phyloP scores from a whole-genome alignment of 1,140 invertebrate genomes.

The Hyphantria cunea region DNA sequence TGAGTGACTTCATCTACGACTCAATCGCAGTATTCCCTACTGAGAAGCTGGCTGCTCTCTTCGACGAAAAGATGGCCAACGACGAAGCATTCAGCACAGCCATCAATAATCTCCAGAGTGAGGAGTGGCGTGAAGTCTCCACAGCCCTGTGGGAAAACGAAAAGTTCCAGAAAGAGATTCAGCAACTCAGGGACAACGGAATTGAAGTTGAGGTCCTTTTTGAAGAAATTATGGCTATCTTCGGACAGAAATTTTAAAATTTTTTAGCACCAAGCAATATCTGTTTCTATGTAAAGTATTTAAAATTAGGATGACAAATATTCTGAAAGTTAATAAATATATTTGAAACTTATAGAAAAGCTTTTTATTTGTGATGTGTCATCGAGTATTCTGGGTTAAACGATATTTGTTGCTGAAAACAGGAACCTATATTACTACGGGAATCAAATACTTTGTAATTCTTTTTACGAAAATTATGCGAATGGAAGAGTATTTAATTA shows the following conservation, averaged over 20 bases:
- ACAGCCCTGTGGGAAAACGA: constrained; percentile 55
- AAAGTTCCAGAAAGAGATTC: constrained; percentile 55
- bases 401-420: no score
- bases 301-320: no score
- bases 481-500: no score
- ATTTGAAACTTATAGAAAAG: no score
- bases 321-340: no score
- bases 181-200: constrained; percentile 52
- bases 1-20: constrained; percentile 56
- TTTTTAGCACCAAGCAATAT: not conserved
- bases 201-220: constrained; percentile 52
- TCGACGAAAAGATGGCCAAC: constrained; percentile 58
- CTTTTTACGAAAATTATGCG: no score
- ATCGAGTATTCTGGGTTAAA: no score
- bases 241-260: constrained; percentile 48
- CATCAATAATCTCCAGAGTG: constrained; percentile 58
- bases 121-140: constrained; percentile 55
- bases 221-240: constrained; percentile 52
- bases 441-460: no score
- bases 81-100: constrained; percentile 59
- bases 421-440: no score
- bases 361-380: no score
- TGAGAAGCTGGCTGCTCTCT: constrained; percentile 58
- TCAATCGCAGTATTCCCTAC: constrained; percentile 55
- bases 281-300: no score